Conservation (phyloP, 2,797 vertebrate species). For the Coregonus suidteri region DNA sequence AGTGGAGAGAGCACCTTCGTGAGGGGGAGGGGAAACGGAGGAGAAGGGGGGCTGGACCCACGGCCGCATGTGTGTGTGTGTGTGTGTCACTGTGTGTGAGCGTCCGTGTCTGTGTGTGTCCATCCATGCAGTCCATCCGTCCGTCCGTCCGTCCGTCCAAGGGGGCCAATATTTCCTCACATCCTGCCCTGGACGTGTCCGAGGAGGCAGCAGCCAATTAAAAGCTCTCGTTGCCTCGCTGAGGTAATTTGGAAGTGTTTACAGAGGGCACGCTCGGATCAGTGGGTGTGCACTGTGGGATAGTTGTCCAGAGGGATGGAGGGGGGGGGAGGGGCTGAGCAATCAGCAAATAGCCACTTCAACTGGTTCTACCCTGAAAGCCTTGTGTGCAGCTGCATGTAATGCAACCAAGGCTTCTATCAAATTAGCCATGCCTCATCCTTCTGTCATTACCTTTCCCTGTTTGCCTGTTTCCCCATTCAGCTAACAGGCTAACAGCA, state of each 20-base stretch:
- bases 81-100: no score
- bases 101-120: background rate
- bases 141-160: background rate
- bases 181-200: conserved; percentile 1
- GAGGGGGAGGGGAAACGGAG: background rate
- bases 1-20: no score
- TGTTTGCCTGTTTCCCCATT: background rate
- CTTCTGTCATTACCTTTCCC: conserved; percentile 13
- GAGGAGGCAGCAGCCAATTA: conserved; percentile 8
- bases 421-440: conserved; percentile 22
- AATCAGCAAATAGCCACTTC: conserved; percentile 22
- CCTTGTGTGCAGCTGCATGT: background rate
- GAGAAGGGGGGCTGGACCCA: background rate
- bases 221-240: background rate
- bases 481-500: background rate
- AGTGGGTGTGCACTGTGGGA: background rate
- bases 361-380: conserved; percentile 8
- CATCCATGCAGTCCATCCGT: background rate
- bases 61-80: background rate
- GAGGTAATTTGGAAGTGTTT: conserved; percentile 18
- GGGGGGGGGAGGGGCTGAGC: background rate
- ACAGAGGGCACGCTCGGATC: background rate
- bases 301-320: background rate
- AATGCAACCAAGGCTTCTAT: background rate
- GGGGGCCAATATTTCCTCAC: conserved; percentile 8